Evolutionary conservation across 1,140 invertebrate genomes (phyloP), one percentile per base, ranked within the genome.

Genomic region (Drosophila suzukii): DNA sequence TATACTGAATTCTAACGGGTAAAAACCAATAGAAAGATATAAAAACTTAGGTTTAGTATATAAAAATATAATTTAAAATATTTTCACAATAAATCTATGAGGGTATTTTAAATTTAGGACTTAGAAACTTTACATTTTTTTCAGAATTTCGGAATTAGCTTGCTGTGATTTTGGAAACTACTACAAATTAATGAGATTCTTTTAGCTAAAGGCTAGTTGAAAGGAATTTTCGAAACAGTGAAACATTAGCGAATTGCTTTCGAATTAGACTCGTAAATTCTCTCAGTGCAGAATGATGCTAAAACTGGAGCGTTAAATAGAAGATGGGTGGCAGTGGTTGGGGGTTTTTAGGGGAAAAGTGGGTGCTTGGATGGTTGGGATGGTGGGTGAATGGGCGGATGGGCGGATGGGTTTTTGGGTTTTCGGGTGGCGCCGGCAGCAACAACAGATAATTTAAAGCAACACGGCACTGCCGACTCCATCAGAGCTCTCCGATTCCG

Each of bases 401-500:
- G 24, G 47, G 38, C 6, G n/a, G 34, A 20, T 20, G 20, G 20
- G 20, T 20, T 20, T 20, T 20, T 20, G 15, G 46, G 30, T 12
- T 38, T 44, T n/a, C 5, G 46, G 34, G 38, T 20, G 38, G 36
- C 20, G 72, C 54, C 44, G 63, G 60, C 65, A 60, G 73, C 63
- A 39, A 47, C 59, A 61, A 43, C 57, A 71, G 73, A 68, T 88
- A 86, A 81, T 82, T 82, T 78, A 60, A 82, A 66, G 78, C 78
- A 86, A 82, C 78, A 72, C 66, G 70, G 15, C 38, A 17, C 27
- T 11, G 17, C 59, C 36, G 30, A 17, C 54, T 36, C 32, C 15
- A 8, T 27, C 39, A 15, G 49, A 51, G 58, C 6, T 41, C 59
- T 46, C 17, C 34, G 60, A 58, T 36, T 39, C 55, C n/a, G 36